A percentile compares a stretch with the other conserved stretches of the same genome.
Evolutionary conservation across 1,140 invertebrate genomes (phyloP).

Genomic region (Brachionus koreanus): DNA sequence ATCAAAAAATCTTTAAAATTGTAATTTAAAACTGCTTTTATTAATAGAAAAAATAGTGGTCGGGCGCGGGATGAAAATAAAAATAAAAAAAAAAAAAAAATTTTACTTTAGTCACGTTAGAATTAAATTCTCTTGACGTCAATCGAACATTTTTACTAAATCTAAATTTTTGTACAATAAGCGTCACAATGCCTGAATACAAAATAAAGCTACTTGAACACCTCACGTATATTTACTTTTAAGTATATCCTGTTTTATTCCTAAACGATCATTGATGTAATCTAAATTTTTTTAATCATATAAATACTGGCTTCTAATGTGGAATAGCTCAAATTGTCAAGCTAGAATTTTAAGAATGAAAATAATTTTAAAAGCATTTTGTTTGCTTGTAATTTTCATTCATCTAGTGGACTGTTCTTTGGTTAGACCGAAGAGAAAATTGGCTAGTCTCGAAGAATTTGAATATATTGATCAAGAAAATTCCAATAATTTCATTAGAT

Average conservation of each 20-base stretch:
- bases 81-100: not conserved
- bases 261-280: constrained; percentile 8
- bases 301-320: not conserved
- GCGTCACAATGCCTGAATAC: not conserved
- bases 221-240: constrained; percentile 18
- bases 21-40: not conserved
- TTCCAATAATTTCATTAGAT: not conserved
- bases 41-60: not conserved
- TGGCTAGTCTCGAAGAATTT: not conserved
- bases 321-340: not conserved
- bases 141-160: not conserved
- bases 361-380: not conserved
- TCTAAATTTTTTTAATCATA: not conserved
- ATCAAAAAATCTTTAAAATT: not conserved
- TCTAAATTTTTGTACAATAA: not conserved
- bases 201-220: not conserved
- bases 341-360: not conserved
- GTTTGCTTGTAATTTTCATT: not conserved
- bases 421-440: not conserved
- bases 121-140: not conserved
- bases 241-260: not conserved
- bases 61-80: constrained; percentile 2
- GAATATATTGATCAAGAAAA: not conserved
- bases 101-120: not conserved
- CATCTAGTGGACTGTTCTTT: not conserved